These are phyloP conservation scores for Struthidea cinerea DNA, from an alignment of 2,113 vertebrate species.

Conservation along the genomic window DNA sequence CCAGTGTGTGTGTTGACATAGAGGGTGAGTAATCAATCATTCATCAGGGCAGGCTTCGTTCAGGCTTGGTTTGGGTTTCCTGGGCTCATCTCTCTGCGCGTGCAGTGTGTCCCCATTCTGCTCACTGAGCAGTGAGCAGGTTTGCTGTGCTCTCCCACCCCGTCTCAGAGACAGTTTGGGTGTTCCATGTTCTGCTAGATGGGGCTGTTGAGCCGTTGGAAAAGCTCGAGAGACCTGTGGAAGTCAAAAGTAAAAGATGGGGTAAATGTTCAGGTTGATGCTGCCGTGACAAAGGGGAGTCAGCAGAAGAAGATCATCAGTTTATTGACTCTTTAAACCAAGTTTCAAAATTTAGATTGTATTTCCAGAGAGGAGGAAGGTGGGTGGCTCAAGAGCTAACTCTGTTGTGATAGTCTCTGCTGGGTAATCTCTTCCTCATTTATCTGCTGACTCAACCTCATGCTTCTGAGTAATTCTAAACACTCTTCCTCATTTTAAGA, in stretches of 20 bases:
- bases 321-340: not conserved
- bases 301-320: not conserved
- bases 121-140: not conserved
- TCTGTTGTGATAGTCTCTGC: not conserved
- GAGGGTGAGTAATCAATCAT: not conserved
- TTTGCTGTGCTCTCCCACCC: not conserved
- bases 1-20: not conserved
- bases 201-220: constrained; percentile 47
- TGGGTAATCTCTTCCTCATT: constrained; percentile 34
- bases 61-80: not conserved
- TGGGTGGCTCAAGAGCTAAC: not conserved
- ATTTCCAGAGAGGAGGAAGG: not conserved
- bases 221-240: not conserved
- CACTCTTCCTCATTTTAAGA: constrained; percentile 29
- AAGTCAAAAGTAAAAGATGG: not conserved
- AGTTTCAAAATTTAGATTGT: not conserved
- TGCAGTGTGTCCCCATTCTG: not conserved
- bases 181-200: not conserved
- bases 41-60: fast-evolving
- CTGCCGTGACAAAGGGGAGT: not conserved
- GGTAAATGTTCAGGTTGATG: not conserved
- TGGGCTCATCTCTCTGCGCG: fast-evolving
- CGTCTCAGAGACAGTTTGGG: fast-evolving
- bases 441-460: constrained; percentile 34
- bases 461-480: constrained; percentile 23